phyloP scores from a whole-genome alignment of 2,888 invertebrate genomes.

The Azorinus chamasolen region DNA sequence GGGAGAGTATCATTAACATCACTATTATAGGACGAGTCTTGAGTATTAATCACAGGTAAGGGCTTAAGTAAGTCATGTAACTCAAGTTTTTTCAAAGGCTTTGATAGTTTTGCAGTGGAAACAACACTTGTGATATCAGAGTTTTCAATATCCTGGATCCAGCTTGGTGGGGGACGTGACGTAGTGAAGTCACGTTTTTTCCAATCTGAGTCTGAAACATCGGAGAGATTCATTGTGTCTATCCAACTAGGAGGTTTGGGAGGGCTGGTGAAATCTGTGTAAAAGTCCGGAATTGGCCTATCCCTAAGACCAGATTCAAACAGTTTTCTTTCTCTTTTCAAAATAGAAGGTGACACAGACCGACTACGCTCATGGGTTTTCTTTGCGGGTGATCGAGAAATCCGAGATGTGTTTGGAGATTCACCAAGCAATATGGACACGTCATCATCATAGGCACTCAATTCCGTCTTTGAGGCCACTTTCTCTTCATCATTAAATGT shows the following conservation, averaged over 20 bases:
- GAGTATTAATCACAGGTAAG: conserved; percentile 66
- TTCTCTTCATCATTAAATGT: conserved; percentile 46
- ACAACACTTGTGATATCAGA: conserved; percentile 72
- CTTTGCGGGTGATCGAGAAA: conserved; percentile 49
- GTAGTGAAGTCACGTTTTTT: conserved; percentile 67
- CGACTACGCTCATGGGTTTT: conserved; percentile 66
- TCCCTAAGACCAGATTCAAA: conserved; percentile 61
- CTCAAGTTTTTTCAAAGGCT: conserved; percentile 49
- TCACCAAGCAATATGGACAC: conserved; percentile 58
- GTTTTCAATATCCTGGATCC: conserved; percentile 73
- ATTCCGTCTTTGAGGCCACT: conserved; percentile 9
- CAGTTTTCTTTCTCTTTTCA: conserved; percentile 66
- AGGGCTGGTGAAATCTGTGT: conserved; percentile 54
- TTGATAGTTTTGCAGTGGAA: conserved; percentile 55
- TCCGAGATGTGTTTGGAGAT: conserved; percentile 45
- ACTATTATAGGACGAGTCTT: conserved; percentile 48
- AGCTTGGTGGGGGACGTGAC: conserved; percentile 73
- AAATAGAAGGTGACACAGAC: conserved; percentile 70
- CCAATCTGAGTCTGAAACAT: conserved; percentile 67
- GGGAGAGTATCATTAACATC: conserved; percentile 57
- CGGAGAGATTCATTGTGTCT: conserved; percentile 69
- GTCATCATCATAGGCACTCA: conserved; percentile 52
- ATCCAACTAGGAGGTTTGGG: conserved; percentile 71
- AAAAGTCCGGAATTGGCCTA: conserved; percentile 60
- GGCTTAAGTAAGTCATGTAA: conserved; percentile 56